These are phyloP conservation scores for Heliothis subflexa DNA, from an alignment of 1,140 invertebrate genomes.

Conservation along the genomic window DNA sequence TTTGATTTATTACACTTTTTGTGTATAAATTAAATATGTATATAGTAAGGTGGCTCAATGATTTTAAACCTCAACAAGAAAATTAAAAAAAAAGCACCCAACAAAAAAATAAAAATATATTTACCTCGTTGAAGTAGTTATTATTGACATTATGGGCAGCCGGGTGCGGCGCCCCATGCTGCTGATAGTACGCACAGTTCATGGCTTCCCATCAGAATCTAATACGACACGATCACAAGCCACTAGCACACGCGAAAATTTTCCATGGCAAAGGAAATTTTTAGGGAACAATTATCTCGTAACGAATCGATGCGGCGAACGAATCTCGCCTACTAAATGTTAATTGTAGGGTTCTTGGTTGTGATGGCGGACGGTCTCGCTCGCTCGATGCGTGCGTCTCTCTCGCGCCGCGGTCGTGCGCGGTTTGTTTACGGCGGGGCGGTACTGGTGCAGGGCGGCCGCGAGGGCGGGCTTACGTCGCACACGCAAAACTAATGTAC, in stretches of 20 bases:
- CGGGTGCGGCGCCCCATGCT: slow-evolving; percentile 78
- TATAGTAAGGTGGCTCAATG: too few relatives aligned
- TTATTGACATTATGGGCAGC: slow-evolving; percentile 77
- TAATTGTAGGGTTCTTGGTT: slow-evolving; percentile 81
- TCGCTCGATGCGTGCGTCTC: slow-evolving; percentile 50
- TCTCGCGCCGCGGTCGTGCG: slow-evolving; percentile 53
- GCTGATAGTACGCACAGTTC: slow-evolving; percentile 84
- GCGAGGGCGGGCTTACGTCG: slow-evolving; percentile 68
- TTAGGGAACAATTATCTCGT: slow-evolving; percentile 78
- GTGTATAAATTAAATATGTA: too few relatives aligned
- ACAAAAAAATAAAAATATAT: slow-evolving; percentile 21
- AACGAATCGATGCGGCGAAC: slow-evolving; percentile 82
- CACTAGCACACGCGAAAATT: slow-evolving; percentile 68
- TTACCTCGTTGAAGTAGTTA: slow-evolving; percentile 83
- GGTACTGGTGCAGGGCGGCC: slow-evolving; percentile 73
- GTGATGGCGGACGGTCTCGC: slow-evolving; percentile 55
- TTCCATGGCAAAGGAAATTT: slow-evolving; percentile 68
- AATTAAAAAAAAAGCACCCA: too few relatives aligned
- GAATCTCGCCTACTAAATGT: slow-evolving; percentile 79
- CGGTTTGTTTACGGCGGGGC: slow-evolving; percentile 79
- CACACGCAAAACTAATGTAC: slow-evolving; percentile 71
- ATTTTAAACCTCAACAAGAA: too few relatives aligned
- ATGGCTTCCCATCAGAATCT: slow-evolving; percentile 70
- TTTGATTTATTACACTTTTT: too few relatives aligned
- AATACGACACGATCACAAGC: slow-evolving; percentile 49